Percentiles rank a stretch among this genome's conserved stretches.
Evolutionary conservation across 2,888 invertebrate genomes (phyloP).

Genomic region (Priocnemis perturbator): DNA sequence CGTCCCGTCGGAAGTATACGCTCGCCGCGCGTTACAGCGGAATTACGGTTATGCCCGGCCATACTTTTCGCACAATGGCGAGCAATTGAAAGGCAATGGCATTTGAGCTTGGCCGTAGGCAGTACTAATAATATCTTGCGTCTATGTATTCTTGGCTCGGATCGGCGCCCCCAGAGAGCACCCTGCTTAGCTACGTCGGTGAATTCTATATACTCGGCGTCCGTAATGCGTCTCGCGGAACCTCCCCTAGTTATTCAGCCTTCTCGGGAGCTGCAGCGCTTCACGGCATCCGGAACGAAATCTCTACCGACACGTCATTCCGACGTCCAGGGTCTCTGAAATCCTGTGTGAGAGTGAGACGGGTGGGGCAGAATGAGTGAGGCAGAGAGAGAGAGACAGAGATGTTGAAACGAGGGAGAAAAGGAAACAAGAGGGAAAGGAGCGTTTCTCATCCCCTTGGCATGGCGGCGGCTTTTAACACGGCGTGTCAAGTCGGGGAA

Average conservation of each 20-base stretch:
- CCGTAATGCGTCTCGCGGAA: constrained; percentile 32
- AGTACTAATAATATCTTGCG: too few relatives aligned
- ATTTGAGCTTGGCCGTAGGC: too few relatives aligned
- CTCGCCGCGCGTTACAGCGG: too few relatives aligned
- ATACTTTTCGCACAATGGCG: too few relatives aligned
- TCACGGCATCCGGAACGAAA: constrained; percentile 50
- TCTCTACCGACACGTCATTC: constrained; percentile 53
- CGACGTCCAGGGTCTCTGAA: constrained; percentile 42
- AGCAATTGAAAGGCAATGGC: too few relatives aligned
- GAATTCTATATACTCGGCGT: constrained; percentile 2
- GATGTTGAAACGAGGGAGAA: background rate
- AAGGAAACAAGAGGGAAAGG: constrained; percentile 18
- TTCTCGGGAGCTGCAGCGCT: constrained; percentile 29
- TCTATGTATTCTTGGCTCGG: too few relatives aligned
- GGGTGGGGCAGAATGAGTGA: constrained; percentile 9
- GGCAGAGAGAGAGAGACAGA: constrained; percentile 5
- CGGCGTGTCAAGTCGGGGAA: constrained; percentile 42
- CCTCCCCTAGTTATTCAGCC: constrained; percentile 39
- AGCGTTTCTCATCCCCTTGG: constrained; percentile 28
- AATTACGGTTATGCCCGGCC: too few relatives aligned
- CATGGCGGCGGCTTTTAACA: constrained; percentile 43
- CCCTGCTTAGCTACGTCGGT: background rate
- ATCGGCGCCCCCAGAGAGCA: too few relatives aligned
- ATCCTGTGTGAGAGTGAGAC: constrained; percentile 27
- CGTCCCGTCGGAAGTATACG: too few relatives aligned